Evolutionary conservation across 2,888 invertebrate genomes (phyloP).

Genomic region (Eupeodes luniger): DNA sequence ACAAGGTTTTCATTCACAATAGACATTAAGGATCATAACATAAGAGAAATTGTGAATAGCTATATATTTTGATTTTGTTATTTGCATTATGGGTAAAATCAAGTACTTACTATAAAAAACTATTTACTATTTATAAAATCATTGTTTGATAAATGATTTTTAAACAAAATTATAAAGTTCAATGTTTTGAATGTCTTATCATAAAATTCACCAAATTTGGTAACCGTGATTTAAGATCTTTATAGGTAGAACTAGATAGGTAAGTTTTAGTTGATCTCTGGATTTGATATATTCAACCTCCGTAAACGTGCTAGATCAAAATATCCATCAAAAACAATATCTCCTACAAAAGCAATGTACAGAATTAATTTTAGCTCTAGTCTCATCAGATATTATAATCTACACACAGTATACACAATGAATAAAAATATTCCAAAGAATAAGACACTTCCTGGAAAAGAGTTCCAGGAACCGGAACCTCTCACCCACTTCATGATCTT

Average conservation of each 20-base stretch:
- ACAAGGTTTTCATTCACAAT: no score
- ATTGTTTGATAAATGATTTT: no score
- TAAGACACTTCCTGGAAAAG: slow-evolving; percentile 12
- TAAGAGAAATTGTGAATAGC: no score
- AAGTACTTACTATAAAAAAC: no score
- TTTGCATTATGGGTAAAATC: no score
- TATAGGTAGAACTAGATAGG: neutral
- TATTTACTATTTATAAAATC: no score
- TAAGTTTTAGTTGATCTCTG: neutral
- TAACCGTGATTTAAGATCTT: neutral
- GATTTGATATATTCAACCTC: slow-evolving; percentile 9
- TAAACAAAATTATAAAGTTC: no score
- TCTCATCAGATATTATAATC: neutral
- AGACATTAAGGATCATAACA: no score
- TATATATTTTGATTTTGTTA: no score
- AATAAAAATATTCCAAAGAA: neutral
- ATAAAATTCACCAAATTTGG: neutral
- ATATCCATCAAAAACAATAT: slow-evolving; percentile 2
- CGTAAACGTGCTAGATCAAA: slow-evolving; percentile 12
- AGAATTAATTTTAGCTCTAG: neutral
- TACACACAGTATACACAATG: neutral
- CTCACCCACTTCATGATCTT: slow-evolving; percentile 27
- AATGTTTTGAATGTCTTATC: no score
- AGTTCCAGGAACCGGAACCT: slow-evolving; percentile 24
- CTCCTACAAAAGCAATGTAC: neutral